Conservation (phyloP, 2,888 invertebrate species). For the Euclidia mi region DNA sequence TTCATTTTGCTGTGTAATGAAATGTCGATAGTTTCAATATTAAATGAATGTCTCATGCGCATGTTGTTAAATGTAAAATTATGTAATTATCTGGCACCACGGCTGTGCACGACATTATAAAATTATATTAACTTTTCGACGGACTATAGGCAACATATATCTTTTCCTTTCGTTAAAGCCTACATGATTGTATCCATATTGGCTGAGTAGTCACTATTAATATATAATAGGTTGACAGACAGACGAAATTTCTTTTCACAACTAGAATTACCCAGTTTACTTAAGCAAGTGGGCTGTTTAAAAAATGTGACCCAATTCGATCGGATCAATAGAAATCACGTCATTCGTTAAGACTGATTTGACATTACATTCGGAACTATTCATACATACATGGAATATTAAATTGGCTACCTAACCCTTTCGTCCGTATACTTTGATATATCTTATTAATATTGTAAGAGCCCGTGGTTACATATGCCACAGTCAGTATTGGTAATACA, state of each 20-base stretch:
- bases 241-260: too few relatives aligned
- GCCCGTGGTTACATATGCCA: neutral
- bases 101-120: too few relatives aligned
- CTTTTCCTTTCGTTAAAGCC: too few relatives aligned
- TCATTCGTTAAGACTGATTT: neutral
- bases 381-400: slow-evolving; percentile 4
- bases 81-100: too few relatives aligned
- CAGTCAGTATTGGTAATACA: neutral
- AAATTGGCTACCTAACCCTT: slow-evolving; percentile 5
- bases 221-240: too few relatives aligned
- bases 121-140: too few relatives aligned
- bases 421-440: neutral
- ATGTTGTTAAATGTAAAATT: too few relatives aligned
- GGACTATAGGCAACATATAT: too few relatives aligned
- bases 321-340: neutral
- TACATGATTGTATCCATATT: too few relatives aligned
- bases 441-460: slow-evolving; percentile 8
- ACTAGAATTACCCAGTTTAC: neutral
- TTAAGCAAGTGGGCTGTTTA: neutral
- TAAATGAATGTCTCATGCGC: too few relatives aligned
- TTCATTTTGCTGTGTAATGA: slow-evolving; percentile 3
- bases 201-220: too few relatives aligned
- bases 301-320: neutral
- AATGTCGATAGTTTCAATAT: too few relatives aligned
- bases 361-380: neutral